Evolutionary conservation across 2,113 vertebrate species (phyloP), one percentile per base, ranked within the genome.

Genomic region (Antennarius striatus): DNA sequence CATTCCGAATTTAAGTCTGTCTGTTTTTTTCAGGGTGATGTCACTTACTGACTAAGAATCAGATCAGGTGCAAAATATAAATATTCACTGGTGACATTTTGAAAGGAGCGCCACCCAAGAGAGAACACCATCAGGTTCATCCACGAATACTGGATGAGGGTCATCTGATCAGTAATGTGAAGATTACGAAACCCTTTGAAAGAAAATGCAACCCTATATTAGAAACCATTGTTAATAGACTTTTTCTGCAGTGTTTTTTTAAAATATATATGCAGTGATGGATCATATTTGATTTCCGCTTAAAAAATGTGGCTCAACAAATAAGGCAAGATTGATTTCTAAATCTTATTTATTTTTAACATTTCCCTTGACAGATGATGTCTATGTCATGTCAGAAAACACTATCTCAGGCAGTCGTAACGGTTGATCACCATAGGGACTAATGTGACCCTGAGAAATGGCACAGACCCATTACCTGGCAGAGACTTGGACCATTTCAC

Each of bases 81-180:
- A 93, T 93, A 97, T 89, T 99, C 95, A 22, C 93, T 93, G 76
- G 93, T 95, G 90, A 96, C 96, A 0, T 99, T 96, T 71, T 98
- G 96, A 84, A 96, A 99, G 47, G 95, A 97, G 68, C 98, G 94
- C 98, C 98, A 99, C 1, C 96, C 98, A 50, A 99, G 88, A 0
- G 95, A 95, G 82, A 99, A 99, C 59, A 96, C 94, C 98, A 99
- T 98, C 52, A 99, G 82, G 82, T 95, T 96, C 97, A 98, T 98
- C 98, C 97, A 99, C 1, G 96, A 98, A 83, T 97, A 99, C 73
- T 99, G 98, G 73, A 99, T 98, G n/a, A 99, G 95, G 0, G 94
- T 98, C 94, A 99, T 99, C 92, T 99, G 98, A 81, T 99, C 98
- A 14, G 91, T 95, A 1, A 99, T 98, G 80, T 99, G 96, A 64